Percentiles rank a stretch among this genome's conserved stretches.
phyloP scores from a whole-genome alignment of 2,888 invertebrate species.

The Philaethria dido region DNA sequence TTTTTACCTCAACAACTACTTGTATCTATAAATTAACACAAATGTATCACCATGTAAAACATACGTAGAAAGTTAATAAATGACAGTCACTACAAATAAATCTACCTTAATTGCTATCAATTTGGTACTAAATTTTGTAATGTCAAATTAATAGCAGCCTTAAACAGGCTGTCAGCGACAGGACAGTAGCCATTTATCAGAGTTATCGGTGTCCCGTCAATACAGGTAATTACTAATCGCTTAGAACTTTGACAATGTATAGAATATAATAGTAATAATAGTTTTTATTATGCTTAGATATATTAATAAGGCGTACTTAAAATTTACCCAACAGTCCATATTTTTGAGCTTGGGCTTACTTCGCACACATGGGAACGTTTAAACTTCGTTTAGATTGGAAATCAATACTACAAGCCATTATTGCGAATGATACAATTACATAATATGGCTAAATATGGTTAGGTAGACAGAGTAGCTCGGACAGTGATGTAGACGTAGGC shows the following conservation, averaged over 20 bases:
- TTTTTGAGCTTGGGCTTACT: not conserved
- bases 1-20: too few relatives aligned
- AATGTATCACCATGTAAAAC: not conserved
- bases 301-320: not conserved
- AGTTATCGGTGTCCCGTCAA: slow-evolving; percentile 27
- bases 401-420: not conserved
- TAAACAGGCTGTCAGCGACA: slow-evolving; percentile 31
- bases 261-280: not conserved
- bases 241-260: slow-evolving; percentile 26
- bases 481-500: too few relatives aligned
- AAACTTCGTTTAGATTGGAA: not conserved
- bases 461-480: too few relatives aligned
- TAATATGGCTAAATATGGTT: too few relatives aligned
- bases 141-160: slow-evolving; percentile 28
- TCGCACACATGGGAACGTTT: not conserved
- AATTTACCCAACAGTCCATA: not conserved
- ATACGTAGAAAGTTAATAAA: not conserved
- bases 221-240: slow-evolving; percentile 32
- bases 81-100: slow-evolving; percentile 1
- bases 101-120: slow-evolving; percentile 23
- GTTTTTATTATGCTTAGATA: not conserved
- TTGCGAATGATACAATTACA: too few relatives aligned
- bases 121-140: slow-evolving; percentile 46
- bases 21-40: not conserved
- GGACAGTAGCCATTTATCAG: slow-evolving; percentile 34